phyloP scores from a whole-genome alignment of 53 echinoderm and acorn worm genomes.

The Mesocentrotus franciscanus region DNA sequence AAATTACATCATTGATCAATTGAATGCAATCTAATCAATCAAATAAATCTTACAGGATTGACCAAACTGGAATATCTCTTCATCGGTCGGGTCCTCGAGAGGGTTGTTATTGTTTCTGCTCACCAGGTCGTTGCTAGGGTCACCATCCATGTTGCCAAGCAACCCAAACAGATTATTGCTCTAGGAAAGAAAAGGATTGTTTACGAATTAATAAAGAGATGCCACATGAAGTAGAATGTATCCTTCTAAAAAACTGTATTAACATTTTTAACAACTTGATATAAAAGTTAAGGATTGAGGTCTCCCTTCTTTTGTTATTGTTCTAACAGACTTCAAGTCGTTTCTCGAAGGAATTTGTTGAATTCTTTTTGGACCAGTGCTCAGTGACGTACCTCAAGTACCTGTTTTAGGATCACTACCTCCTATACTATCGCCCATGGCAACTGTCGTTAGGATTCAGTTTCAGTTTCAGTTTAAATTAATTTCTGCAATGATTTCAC shows the following conservation, averaged over 20 bases:
- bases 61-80: constrained; percentile 49
- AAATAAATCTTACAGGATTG: constrained; percentile 67
- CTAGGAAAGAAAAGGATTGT: not conserved
- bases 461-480: too few relatives aligned
- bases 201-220: not conserved
- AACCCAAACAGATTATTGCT: constrained; percentile 64
- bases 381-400: too few relatives aligned
- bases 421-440: too few relatives aligned
- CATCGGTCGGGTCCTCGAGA: constrained; percentile 34
- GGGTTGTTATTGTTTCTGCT: not conserved
- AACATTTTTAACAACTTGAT: too few relatives aligned
- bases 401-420: too few relatives aligned
- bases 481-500: too few relatives aligned
- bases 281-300: too few relatives aligned
- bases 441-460: too few relatives aligned
- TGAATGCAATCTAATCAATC: not conserved
- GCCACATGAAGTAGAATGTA: not conserved
- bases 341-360: not conserved
- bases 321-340: not conserved
- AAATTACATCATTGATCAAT: not conserved
- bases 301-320: too few relatives aligned
- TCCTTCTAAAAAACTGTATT: too few relatives aligned
- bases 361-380: too few relatives aligned
- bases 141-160: constrained; percentile 78
- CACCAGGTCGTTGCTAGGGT: constrained; percentile 71